Percentiles rank a stretch among this genome's conserved stretches.
phyloP scores from a whole-genome alignment of 2,888 invertebrate genomes.

The Autographa pulchrina region DNA sequence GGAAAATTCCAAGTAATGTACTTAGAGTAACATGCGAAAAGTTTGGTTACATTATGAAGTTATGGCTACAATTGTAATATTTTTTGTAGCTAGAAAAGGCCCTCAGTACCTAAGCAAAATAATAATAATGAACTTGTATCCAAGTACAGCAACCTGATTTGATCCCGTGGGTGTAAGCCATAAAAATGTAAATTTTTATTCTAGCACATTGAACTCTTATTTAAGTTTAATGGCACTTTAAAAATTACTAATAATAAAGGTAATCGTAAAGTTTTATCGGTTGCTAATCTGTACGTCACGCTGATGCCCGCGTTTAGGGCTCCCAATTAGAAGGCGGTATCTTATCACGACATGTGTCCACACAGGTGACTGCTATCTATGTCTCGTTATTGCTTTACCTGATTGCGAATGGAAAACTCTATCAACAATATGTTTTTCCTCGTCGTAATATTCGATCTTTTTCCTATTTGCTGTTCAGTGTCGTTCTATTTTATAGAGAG shows the following conservation, averaged over 20 bases:
- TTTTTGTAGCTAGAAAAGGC: not conserved
- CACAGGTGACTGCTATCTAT: slow-evolving; percentile 22
- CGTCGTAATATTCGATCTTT: not conserved
- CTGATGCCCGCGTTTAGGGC: slow-evolving; percentile 13
- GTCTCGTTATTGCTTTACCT: slow-evolving; percentile 13
- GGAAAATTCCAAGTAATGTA: not conserved
- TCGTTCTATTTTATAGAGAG: too few species aligned
- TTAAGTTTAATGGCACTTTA: not conserved
- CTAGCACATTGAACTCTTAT: not conserved
- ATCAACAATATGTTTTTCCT: slow-evolving; percentile 3
- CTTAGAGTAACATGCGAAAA: not conserved
- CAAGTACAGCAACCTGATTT: not conserved
- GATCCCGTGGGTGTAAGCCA: not conserved
- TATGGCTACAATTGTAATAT: not conserved
- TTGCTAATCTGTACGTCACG: slow-evolving; percentile 23
- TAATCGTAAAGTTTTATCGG: slow-evolving; percentile 17
- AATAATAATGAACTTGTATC: too few species aligned
- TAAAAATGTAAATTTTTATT: not conserved
- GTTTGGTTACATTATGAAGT: not conserved
- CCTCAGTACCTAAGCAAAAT: too few species aligned
- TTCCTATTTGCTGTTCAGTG: too few species aligned
- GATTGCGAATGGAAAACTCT: slow-evolving; percentile 21
- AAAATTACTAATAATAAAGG: not conserved
- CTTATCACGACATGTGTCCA: slow-evolving; percentile 31
- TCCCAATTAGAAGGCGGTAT: slow-evolving; percentile 20